Conservation (phyloP, 2,797 vertebrate genomes). For the Lindbergichthys nudifrons region DNA sequence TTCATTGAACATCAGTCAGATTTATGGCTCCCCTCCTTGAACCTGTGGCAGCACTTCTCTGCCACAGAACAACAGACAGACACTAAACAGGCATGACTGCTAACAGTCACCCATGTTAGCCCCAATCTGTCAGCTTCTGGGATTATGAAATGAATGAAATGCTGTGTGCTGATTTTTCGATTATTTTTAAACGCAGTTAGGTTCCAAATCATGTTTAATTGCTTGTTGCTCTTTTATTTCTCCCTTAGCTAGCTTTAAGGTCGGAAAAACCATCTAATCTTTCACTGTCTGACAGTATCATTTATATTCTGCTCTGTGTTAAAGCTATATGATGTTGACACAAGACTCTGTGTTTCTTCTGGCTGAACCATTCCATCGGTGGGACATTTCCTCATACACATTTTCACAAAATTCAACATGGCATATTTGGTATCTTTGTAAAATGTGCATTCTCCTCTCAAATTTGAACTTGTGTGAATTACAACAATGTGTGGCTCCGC, state of each 20-base stretch:
- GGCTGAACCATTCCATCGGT: neutral
- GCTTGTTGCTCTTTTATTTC: neutral
- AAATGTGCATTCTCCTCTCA: neutral
- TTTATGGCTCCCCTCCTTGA: slow-evolving; percentile 62
- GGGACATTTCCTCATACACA: neutral
- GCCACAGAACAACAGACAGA: slow-evolving; percentile 52
- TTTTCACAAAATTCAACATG: neutral
- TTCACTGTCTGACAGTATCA: neutral
- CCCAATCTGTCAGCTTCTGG: slow-evolving; percentile 1
- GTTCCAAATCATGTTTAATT: slow-evolving; percentile 2
- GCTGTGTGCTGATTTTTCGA: neutral
- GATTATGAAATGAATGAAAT: slow-evolving; percentile 4
- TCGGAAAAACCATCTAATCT: neutral
- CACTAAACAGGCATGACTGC: slow-evolving; percentile 47
- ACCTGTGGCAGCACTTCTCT: slow-evolving; percentile 54
- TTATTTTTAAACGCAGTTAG: neutral
- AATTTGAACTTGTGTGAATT: neutral
- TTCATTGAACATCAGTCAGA: slow-evolving; percentile 50
- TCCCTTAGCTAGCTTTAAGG: neutral
- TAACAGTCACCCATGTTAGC: slow-evolving; percentile 23
- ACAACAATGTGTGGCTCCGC: neutral
- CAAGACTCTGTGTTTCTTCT: neutral
- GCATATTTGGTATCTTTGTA: slow-evolving; percentile 1
- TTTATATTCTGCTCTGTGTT: slow-evolving; percentile 24
- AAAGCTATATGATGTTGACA: slow-evolving; percentile 9